Percentiles rank a stretch among this genome's conserved stretches.
phyloP scores from a whole-genome alignment of 2,113 vertebrate genomes.

The Corvus hawaiiensis region DNA sequence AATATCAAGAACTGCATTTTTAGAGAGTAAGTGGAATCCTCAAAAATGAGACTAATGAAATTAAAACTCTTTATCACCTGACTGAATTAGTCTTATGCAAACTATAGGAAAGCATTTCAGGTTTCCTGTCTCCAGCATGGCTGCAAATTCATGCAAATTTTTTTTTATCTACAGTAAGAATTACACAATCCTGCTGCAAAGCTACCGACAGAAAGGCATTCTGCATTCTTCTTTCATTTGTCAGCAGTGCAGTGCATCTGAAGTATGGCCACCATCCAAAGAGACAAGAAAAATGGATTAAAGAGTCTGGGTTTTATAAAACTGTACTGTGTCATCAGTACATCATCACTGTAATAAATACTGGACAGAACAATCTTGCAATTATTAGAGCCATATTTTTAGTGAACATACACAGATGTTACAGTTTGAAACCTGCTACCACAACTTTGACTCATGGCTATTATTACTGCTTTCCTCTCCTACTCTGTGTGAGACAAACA shows the following conservation, averaged over 20 bases:
- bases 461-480: background rate
- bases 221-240: background rate
- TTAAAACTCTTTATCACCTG: background rate
- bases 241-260: background rate
- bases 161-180: background rate
- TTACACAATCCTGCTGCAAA: background rate
- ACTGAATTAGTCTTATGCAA: background rate
- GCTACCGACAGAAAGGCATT: background rate
- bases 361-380: background rate
- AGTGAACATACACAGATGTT: background rate
- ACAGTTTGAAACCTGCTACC: background rate
- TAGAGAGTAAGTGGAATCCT: background rate
- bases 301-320: background rate
- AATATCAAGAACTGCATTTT: background rate
- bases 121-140: background rate
- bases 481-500: background rate
- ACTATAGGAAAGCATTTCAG: background rate
- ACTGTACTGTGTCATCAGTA: background rate
- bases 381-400: conserved; percentile 56
- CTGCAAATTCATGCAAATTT: background rate
- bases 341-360: background rate
- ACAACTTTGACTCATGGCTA: conserved; percentile 2
- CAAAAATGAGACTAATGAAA: background rate
- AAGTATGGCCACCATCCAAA: background rate
- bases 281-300: background rate